Base-by-base conservation (phyloP, 2,888 invertebrate genomes). In the Nephrocerus scutellatus region DNA sequence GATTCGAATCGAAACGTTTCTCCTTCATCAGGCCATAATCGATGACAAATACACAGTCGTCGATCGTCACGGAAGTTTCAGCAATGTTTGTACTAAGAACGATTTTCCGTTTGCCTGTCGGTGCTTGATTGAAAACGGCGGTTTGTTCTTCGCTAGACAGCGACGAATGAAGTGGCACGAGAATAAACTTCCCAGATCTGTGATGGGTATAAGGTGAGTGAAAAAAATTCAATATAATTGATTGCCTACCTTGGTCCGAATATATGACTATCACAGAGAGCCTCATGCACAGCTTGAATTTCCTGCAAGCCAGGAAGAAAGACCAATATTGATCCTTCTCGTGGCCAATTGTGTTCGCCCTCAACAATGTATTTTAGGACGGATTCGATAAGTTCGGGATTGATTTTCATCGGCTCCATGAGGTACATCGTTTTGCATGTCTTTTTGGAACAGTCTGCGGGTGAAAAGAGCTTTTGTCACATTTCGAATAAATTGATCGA, bases 21-120 rank as follows among this genome's bases (percentile, higher is more conserved):
- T 92, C 90, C 68, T 91, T 92, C 81, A 92, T 92, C 65, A 86
- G 77, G 0, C 95, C 95, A 36, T 82, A 81, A 63, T 96, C 93
- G 28, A 96, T 76, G 2, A 96, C 95, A 61, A 85, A 95, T 1
- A 92, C 89, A 52, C 95, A 92, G 69, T 96, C 93, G 57, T 93
- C 89, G 45, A 96, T 92, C 6, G 96, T 96, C 6, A 96, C 80
- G 0, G 92, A 92, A 0, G 93, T 95, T 71, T 96, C 95, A 0
- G 95, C 93, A 44, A 96, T 86, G 60, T 96, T 95, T 0, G 95
- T 96, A 3, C 81, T 79, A 0, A 95, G 70, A 1, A 91, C 84
- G 42, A 95, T 88, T 74, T 95, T 95, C 22, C 93, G 72, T 14
- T 78, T 76, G 0, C 84, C 84, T 0, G 71, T 62, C 21, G 76